Evolutionary conservation across 2,113 vertebrate species (phyloP).

Genomic region (Siphamia tubifer): DNA sequence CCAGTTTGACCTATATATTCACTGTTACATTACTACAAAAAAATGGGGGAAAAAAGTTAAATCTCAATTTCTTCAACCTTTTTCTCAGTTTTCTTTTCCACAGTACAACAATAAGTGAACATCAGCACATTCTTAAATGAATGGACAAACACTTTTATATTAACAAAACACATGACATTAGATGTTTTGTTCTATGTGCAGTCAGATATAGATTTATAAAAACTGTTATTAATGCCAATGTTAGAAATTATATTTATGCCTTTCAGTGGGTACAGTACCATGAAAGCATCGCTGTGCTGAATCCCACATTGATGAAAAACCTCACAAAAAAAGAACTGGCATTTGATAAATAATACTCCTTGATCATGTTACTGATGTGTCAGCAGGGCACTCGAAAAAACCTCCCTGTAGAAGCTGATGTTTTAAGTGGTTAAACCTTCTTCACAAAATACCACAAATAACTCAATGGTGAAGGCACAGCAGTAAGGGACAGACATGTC

Average conservation of each 20-base stretch:
- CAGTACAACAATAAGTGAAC: no score
- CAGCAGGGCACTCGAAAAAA: background rate
- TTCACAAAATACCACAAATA: background rate
- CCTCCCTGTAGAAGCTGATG: background rate
- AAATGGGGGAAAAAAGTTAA: no score
- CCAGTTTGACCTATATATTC: no score
- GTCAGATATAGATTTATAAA: background rate
- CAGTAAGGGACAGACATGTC: background rate
- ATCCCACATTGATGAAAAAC: background rate
- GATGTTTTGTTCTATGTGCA: background rate
- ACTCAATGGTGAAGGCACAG: background rate
- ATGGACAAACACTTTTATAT: no score
- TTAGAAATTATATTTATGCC: background rate
- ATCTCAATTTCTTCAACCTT: no score
- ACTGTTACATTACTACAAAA: no score
- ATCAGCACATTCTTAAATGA: no score
- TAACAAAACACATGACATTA: background rate
- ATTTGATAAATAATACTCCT: constrained; percentile 17
- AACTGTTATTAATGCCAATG: background rate
- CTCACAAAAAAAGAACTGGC: background rate
- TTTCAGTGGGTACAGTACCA: background rate
- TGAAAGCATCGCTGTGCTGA: background rate
- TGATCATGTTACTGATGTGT: constrained; percentile 12
- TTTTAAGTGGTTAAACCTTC: background rate
- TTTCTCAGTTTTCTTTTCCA: no score